A percentile compares a stretch with the other conserved stretches of the same genome.
These are phyloP conservation scores for Semnopithecus entellus DNA, from an alignment of 2,113 vertebrate genomes.

Conservation along the genomic window DNA sequence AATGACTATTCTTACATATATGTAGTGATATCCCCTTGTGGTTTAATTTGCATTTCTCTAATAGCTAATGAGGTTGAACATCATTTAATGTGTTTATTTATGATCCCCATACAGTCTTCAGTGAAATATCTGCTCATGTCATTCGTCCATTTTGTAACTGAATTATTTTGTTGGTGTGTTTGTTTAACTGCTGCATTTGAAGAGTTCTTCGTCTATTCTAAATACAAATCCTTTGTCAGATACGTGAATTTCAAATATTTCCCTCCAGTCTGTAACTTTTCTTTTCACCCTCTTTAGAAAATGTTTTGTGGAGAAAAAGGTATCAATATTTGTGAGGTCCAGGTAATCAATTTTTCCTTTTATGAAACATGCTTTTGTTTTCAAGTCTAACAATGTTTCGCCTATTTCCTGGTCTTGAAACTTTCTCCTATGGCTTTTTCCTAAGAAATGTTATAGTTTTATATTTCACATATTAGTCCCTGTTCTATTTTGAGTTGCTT, in stretches of 20 bases:
- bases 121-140: not conserved
- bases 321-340: not conserved
- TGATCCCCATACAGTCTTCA: not conserved
- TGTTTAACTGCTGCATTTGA: not conserved
- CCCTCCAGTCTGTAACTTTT: not conserved
- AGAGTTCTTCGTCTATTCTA: not conserved
- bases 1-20: not conserved
- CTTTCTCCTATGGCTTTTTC: not conserved
- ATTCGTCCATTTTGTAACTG: not conserved
- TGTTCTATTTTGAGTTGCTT: not conserved
- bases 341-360: not conserved
- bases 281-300: not conserved
- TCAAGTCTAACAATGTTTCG: not conserved
- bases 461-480: not conserved
- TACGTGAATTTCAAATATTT: not conserved
- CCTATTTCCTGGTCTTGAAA: not conserved
- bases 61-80: not conserved
- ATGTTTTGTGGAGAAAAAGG: not conserved
- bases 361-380: not conserved
- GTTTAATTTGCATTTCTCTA: not conserved
- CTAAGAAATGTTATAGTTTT: not conserved
- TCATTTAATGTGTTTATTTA: not conserved
- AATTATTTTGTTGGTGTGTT: not conserved
- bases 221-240: not conserved
- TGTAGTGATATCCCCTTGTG: not conserved